Evolutionary conservation across 2,797 vertebrate genomes (phyloP).

Genomic region (Enteromius paludinosus): DNA sequence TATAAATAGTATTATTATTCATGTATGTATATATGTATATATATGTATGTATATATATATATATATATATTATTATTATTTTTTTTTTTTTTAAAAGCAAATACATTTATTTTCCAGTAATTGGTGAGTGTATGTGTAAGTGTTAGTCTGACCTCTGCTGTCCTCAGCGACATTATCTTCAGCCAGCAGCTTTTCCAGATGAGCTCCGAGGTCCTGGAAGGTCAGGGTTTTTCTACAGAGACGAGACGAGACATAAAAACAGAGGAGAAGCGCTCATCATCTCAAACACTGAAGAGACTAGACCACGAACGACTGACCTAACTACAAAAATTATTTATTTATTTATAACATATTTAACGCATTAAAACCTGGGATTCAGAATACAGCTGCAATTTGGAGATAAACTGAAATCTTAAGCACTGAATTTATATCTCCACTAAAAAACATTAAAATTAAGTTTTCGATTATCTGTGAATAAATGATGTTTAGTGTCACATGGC

Average conservation of each 20-base stretch:
- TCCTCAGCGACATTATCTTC: slow-evolving; percentile 82
- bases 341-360: neutral
- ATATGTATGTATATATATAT: no score
- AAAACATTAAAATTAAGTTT: neutral
- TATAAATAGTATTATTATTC: no score
- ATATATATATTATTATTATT: neutral
- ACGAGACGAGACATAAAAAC: slow-evolving; percentile 41
- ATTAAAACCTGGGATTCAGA: neutral
- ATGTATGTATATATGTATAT: no score
- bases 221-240: slow-evolving; percentile 86
- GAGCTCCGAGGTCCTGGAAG: slow-evolving; percentile 90
- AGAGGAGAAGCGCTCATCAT: neutral
- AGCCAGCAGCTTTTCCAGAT: slow-evolving; percentile 85
- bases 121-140: neutral
- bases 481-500: neutral
- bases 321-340: neutral
- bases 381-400: neutral
- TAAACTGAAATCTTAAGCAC: neutral
- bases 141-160: slow-evolving; percentile 71
- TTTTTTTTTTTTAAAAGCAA: neutral
- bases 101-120: neutral
- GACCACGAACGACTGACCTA: neutral
- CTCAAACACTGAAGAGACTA: neutral
- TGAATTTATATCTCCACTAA: neutral
- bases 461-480: neutral